Evolutionary conservation across 1,140 invertebrate species (phyloP).

Genomic region (Latrodectus geometricus): DNA sequence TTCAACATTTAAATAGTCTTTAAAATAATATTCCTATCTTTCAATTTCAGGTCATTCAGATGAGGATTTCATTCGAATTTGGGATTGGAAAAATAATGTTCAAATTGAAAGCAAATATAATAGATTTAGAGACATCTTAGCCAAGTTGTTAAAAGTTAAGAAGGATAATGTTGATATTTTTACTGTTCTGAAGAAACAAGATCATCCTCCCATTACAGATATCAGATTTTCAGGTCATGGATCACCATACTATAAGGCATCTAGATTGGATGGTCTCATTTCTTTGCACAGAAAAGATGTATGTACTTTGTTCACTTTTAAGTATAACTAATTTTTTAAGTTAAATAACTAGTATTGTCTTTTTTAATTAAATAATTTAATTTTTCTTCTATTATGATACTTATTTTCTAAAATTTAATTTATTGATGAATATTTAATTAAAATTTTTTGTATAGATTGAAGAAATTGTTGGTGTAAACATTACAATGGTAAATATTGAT

Average conservation of each 20-base stretch:
- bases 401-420: neutral
- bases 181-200: constrained; percentile 87
- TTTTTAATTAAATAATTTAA: neutral
- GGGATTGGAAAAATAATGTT: constrained; percentile 87
- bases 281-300: constrained; percentile 91
- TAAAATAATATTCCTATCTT: neutral
- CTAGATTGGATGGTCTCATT: constrained; percentile 92
- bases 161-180: constrained; percentile 94
- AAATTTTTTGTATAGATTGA: constrained; percentile 78
- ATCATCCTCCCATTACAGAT: constrained; percentile 90
- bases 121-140: constrained; percentile 84
- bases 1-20: neutral
- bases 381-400: neutral
- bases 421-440: neutral
- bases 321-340: no score
- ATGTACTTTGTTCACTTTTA: constrained; percentile 56
- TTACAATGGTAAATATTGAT: constrained; percentile 97
- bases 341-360: no score
- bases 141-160: constrained; percentile 84
- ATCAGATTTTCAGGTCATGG: constrained; percentile 94
- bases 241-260: constrained; percentile 94
- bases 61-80: constrained; percentile 94
- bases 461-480: constrained; percentile 90
- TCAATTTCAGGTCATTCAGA: constrained; percentile 81
- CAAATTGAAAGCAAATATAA: constrained; percentile 88